Conservation (phyloP, 2,113 vertebrate species). For the Procavia capensis region DNA sequence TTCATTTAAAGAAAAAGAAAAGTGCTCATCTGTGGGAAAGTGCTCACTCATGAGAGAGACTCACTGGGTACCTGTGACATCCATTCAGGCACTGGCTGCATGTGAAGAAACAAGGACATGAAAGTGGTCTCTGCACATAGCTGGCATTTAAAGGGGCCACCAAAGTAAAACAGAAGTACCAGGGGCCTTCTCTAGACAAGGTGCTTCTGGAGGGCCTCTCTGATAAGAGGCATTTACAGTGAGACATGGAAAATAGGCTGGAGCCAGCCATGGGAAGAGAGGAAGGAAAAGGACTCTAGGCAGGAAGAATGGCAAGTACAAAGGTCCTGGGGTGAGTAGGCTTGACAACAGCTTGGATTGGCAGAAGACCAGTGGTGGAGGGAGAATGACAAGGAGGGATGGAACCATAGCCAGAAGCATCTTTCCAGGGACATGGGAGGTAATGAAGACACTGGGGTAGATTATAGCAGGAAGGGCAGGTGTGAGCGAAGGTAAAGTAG, state of each 20-base stretch:
- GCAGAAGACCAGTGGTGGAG: background rate
- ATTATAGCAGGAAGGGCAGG: background rate
- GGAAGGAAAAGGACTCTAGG: background rate
- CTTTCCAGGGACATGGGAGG: too few species aligned
- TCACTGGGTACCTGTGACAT: background rate
- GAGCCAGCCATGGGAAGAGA: background rate
- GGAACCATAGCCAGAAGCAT: background rate
- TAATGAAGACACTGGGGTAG: background rate
- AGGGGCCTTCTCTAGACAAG: background rate
- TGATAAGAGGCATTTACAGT: background rate
- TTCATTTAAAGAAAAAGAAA: background rate
- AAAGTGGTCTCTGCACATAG: background rate
- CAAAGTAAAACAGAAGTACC: background rate
- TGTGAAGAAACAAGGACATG: background rate
- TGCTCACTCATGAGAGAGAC: background rate
- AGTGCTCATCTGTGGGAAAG: background rate
- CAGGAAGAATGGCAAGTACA: rapidly evolving
- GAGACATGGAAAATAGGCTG: background rate
- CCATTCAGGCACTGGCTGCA: background rate
- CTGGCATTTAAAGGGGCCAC: rapidly evolving
- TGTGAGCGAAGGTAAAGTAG: too few species aligned
- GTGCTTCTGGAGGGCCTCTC: background rate
- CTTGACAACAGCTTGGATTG: background rate
- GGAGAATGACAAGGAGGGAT: rapidly evolving
- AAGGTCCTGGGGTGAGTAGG: background rate